Evolutionary conservation across 2,113 vertebrate genomes (phyloP).

Genomic region (Eupsittula cactorum): DNA sequence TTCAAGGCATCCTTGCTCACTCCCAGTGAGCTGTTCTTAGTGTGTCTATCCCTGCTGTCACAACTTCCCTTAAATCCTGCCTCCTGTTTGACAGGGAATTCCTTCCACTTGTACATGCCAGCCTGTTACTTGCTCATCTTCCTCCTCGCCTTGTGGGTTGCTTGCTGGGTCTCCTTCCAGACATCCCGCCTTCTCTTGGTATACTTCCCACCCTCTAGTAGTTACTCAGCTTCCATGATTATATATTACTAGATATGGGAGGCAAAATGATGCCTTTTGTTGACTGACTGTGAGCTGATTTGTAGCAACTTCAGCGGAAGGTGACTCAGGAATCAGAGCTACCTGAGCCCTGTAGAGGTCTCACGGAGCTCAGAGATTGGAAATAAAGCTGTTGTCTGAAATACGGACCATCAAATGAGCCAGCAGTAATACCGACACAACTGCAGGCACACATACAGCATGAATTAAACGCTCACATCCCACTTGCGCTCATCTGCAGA

Average conservation of each 20-base stretch:
- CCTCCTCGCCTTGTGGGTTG: not conserved
- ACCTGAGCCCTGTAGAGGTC: not conserved
- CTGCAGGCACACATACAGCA: not conserved
- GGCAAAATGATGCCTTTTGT: not conserved
- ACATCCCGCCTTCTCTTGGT: accelerated
- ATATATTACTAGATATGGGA: not conserved
- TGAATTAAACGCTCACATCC: not conserved
- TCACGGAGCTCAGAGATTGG: not conserved
- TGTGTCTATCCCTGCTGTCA: not conserved
- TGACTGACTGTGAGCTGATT: not conserved
- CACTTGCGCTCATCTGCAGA: accelerated
- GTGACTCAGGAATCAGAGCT: not conserved
- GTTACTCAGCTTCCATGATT: not conserved
- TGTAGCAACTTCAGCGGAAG: not conserved
- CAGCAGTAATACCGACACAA: not conserved
- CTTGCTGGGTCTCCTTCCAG: not conserved
- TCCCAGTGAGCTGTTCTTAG: not conserved
- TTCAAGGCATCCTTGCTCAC: not conserved
- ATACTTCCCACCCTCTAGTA: not conserved
- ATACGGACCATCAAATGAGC: not conserved
- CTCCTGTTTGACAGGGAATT: not conserved
- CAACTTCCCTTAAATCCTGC: not conserved
- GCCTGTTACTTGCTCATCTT: not conserved
- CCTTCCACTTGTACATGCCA: accelerated
- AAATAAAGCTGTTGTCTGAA: not conserved